Evolutionary conservation across 2,888 invertebrate species (phyloP), one percentile per base, ranked within the genome.

Genomic region (Cataglyphis livida): DNA sequence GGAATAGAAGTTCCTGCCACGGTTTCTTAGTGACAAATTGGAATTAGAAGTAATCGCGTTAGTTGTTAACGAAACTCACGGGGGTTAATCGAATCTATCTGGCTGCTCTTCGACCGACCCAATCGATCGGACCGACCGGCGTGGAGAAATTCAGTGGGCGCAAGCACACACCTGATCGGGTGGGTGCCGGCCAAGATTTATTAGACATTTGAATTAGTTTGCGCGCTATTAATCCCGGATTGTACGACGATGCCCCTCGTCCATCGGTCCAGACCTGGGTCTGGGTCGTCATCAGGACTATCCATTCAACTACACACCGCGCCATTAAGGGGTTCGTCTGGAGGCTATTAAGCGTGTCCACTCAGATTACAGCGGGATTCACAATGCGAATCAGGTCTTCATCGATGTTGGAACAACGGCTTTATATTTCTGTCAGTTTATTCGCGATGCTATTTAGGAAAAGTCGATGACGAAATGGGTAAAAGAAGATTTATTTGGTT

Each of bases 11-110:
- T 87, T 90, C 66, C 79, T 84, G 32, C 6, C 87, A 82, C 79
- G 82, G 83, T 78, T 88, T 87, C 89, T 90, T 84, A 87, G 85
- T 90, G 91, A 91, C 90, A 91, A 91, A 91, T 90, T 91, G 88
- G 88, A 88, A 91, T 91, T 90, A 90, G 85, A 84, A 83, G 87
- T 91, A 91, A 91, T 90, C 86, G 83, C 87, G 85, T 91, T 91
- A 84, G 84, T 84, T 87, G 87, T 87, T 85, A 86, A 84, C 87
- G 84, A 88, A 89, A 89, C 86, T 90, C 86, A 83, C 78, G 66
- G 28, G 28, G 82, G 84, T 84, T 89, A 89, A 90, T 88, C 84
- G 85, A 90, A 89, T 90, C 89, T 85, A 86, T 85, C 81, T 61
- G 81, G 61, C 84, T 87, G 82, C 54, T 66, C 54, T 25, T 57